Evolutionary conservation across 1,140 invertebrate species (phyloP), one percentile per base, ranked within the genome.

Genomic region (Ceratoteleas bidentatus): DNA sequence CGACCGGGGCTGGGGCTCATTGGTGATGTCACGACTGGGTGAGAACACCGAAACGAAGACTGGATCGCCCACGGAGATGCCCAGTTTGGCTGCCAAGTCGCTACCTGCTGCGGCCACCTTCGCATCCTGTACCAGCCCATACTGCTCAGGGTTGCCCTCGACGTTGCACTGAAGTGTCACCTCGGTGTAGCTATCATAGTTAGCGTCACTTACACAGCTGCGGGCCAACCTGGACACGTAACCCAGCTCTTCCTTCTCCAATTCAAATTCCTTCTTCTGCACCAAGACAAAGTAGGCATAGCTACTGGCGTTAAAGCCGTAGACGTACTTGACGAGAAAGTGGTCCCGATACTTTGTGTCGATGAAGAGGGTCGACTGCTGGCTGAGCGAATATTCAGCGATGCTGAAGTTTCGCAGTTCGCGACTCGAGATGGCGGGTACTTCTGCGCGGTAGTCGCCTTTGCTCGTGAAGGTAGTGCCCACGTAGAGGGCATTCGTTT

Each of bases 271-370:
- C 84, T 96, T 95, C 88, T 98, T 98, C 90, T 99, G 98, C 15
- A 99, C 97, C 45, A 98, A 94, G 10, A 98, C 94, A 92, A 99
- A 98, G 89, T 99, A 99, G 3, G 97, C 97, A 92, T 97, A 99
- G 73, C 97, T 95, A 85, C 95, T 97, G 2, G 97, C 96, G 90
- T 98, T 97, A 87, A 99, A 99, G 9, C 98, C 98, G 91, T 98
- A 98, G 2, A 99, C 94, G 90, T 99, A 99, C 86, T 97, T 95
- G 15, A 99, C 97, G 6, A 98, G 92, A 91, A 98, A 98, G 88
- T 98, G 97, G 91, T 98, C 97, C 66, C 97, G 94, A 89, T 98
- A 98, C 87, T 98, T 98, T 9, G 98, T 97, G 92, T 98, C 97
- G 69, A 98, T 98, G 81, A 95, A 94, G n/a, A 98, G 93, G 50